phyloP scores from a whole-genome alignment of 2,797 vertebrate species.

The Heterohyrax brucei region DNA sequence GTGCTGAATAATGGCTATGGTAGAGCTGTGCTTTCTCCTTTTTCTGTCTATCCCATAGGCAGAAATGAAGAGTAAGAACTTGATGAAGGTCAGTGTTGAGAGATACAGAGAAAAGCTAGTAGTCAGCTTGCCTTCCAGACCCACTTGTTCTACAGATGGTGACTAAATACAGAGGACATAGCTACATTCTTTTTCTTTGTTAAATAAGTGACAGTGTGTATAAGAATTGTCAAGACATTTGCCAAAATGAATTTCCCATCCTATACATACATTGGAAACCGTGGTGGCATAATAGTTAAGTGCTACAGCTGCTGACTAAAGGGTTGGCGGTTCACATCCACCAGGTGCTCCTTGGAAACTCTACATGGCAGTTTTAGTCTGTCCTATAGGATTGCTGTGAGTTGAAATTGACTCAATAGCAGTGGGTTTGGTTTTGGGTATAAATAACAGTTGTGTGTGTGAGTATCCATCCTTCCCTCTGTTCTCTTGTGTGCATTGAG shows the following conservation, averaged over 20 bases:
- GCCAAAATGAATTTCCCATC: neutral
- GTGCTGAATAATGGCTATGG: accelerated
- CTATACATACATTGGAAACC: neutral
- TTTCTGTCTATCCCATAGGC: accelerated
- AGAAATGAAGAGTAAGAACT: neutral
- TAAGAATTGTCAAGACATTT: neutral
- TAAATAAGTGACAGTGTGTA: neutral
- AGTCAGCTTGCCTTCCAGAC: neutral
- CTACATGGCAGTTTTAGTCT: too few species aligned
- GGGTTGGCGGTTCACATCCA: too few species aligned
- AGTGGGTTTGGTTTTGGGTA: too few species aligned
- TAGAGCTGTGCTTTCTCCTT: neutral
- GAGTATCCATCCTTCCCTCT: neutral
- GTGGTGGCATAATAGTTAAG: too few species aligned
- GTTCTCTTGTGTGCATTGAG: neutral
- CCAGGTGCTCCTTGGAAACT: too few species aligned
- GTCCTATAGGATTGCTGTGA: too few species aligned
- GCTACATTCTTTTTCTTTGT: neutral
- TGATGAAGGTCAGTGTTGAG: neutral
- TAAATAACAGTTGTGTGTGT: too few species aligned
- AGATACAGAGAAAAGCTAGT: neutral
- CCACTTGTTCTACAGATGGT: neutral
- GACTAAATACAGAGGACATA: accelerated
- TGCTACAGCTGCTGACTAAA: too few species aligned
- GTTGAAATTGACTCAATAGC: too few species aligned